Percentiles rank a stretch among this genome's conserved stretches.
Evolutionary conservation across 37 sponge, comb jelly and placozoan genomes (phyloP).

Genomic region (Halisarca cf. caerulea): DNA sequence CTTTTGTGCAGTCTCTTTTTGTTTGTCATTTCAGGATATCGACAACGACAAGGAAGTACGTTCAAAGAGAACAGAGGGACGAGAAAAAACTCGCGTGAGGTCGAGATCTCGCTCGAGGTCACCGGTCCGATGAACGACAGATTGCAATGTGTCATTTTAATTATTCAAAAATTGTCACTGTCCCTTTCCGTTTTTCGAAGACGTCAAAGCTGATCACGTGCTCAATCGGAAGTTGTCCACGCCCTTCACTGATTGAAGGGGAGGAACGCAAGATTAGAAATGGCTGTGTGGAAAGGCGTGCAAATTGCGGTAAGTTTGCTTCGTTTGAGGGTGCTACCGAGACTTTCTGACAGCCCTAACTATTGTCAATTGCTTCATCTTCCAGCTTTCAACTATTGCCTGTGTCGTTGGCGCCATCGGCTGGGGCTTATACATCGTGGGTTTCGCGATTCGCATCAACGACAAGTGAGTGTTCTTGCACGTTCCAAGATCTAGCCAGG

Average conservation of each 20-base stretch:
- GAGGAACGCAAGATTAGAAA: neutral
- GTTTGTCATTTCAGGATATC: neutral
- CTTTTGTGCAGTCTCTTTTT: too few relatives aligned
- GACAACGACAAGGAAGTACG: neutral
- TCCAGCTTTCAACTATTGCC: neutral
- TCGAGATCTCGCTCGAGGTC: conserved; percentile 11
- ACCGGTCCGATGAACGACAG: neutral
- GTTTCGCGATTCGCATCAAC: conserved; percentile 8
- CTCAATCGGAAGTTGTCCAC: neutral
- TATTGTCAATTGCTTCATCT: neutral
- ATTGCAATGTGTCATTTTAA: too few relatives aligned
- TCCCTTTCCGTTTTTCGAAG: neutral
- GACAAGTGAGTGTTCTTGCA: conserved; percentile 8
- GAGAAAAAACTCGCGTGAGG: neutral
- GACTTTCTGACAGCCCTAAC: conserved; percentile 10
- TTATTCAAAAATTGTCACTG: too few relatives aligned
- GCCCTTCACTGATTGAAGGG: neutral
- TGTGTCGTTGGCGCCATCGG: conserved; percentile 11
- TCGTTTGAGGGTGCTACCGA: too few relatives aligned
- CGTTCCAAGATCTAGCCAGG: too few relatives aligned
- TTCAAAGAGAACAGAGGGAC: neutral
- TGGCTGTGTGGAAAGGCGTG: neutral
- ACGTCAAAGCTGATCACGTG: neutral
- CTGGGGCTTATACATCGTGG: conserved; percentile 17
- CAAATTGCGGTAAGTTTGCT: neutral